These are phyloP conservation scores for Monopterus albus DNA, from an alignment of 2,113 vertebrate genomes.

Conservation along the genomic window DNA sequence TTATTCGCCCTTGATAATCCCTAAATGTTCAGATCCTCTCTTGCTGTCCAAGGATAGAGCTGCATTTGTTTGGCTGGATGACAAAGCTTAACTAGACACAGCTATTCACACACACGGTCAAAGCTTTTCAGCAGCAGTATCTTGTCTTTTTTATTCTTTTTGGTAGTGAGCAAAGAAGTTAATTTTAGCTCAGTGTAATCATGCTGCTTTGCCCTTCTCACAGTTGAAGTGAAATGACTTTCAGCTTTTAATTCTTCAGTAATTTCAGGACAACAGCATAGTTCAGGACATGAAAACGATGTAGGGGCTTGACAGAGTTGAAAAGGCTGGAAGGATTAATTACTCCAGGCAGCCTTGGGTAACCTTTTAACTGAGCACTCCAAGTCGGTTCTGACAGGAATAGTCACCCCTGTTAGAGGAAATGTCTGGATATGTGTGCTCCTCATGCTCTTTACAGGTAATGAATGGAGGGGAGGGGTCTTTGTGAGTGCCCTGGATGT, in stretches of 20 bases:
- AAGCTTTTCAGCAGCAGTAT: slow-evolving; percentile 30
- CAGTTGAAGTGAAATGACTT: slow-evolving; percentile 56
- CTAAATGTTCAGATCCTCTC: slow-evolving; percentile 37
- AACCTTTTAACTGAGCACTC: slow-evolving; percentile 70
- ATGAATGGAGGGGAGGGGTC: slow-evolving; percentile 33
- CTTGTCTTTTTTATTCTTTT: slow-evolving; percentile 40
- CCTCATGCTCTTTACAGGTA: slow-evolving; percentile 19
- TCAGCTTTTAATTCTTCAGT: slow-evolving; percentile 67
- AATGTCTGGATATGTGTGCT: slow-evolving; percentile 45
- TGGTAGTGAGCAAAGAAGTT: slow-evolving; percentile 8
- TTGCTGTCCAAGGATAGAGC: slow-evolving; percentile 12
- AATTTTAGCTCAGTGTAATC: slow-evolving; percentile 35
- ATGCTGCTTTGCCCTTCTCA: slow-evolving; percentile 54
- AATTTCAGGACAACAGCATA: slow-evolving; percentile 56
- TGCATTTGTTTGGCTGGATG: slow-evolving; percentile 33
- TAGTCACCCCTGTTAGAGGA: slow-evolving; percentile 36
- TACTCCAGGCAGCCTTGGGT: slow-evolving; percentile 49
- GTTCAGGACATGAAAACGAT: slow-evolving; percentile 45
- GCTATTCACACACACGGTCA: not conserved
- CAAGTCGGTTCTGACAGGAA: slow-evolving; percentile 38
- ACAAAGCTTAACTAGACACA: slow-evolving; percentile 27
- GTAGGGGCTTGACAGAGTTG: slow-evolving; percentile 47
- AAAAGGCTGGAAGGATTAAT: slow-evolving; percentile 71
- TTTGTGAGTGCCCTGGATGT: slow-evolving; percentile 37
- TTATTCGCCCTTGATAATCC: slow-evolving; percentile 56